phyloP scores from a whole-genome alignment of 2,113 vertebrate species.

The Chaetura pelagica region DNA sequence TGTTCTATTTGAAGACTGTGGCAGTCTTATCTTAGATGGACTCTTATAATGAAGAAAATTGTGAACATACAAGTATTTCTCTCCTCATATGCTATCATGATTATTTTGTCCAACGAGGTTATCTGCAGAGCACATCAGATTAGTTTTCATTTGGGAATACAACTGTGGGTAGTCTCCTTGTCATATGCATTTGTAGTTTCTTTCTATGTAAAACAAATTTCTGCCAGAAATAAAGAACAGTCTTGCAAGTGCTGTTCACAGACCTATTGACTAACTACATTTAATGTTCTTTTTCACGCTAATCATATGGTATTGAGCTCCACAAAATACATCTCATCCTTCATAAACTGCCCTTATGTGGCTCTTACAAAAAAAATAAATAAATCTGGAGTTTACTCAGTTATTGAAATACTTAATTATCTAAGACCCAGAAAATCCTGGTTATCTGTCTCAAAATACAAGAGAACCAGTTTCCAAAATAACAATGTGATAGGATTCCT shows the following conservation, averaged over 20 bases:
- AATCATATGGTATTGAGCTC: background rate
- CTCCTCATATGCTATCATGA: background rate
- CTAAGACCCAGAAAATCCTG: background rate
- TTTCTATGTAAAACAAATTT: background rate
- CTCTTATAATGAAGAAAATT: background rate
- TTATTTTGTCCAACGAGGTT: background rate
- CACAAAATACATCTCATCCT: background rate
- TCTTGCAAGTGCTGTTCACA: background rate
- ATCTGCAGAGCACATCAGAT: background rate
- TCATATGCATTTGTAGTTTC: background rate
- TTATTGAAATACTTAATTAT: background rate
- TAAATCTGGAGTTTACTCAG: background rate
- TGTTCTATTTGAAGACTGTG: background rate
- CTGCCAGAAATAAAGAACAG: background rate
- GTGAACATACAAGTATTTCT: background rate
- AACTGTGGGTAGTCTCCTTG: background rate
- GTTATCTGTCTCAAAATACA: background rate
- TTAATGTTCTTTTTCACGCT: background rate
- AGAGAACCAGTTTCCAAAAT: constrained; percentile 19
- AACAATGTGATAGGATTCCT: constrained; percentile 16
- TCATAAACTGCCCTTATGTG: background rate
- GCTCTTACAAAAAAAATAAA: background rate
- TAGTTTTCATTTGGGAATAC: background rate
- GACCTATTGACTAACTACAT: background rate
- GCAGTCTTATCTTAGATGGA: background rate